phyloP scores from a whole-genome alignment of 2,113 vertebrate genomes.

The Todiramphus chloris region DNA sequence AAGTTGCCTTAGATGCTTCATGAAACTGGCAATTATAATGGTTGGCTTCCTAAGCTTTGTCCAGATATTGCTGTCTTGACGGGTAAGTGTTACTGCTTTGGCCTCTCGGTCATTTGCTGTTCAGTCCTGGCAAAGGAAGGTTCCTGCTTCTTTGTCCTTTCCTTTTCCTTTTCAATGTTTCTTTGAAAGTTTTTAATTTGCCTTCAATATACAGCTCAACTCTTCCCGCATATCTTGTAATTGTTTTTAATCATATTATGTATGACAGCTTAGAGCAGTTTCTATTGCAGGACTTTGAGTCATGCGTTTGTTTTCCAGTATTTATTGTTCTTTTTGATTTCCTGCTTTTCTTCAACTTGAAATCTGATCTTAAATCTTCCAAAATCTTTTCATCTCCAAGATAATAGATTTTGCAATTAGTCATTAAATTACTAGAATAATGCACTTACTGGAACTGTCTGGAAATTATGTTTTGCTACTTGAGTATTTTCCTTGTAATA shows the following conservation, averaged over 20 bases:
- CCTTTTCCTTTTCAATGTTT: not conserved
- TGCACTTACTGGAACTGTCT: slow-evolving; percentile 9
- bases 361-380: slow-evolving; percentile 38
- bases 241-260: not conserved
- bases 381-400: slow-evolving; percentile 43
- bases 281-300: slow-evolving; percentile 41
- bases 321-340: slow-evolving; percentile 41
- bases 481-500: not conserved
- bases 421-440: slow-evolving; percentile 23
- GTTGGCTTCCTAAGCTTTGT: not conserved
- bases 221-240: not conserved
- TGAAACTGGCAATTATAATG: not conserved
- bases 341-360: slow-evolving; percentile 33
- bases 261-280: not conserved
- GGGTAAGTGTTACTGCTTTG: not conserved
- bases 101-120: not conserved
- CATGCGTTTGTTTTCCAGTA: slow-evolving; percentile 29
- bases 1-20: rapidly evolving
- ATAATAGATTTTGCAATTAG: slow-evolving; percentile 45
- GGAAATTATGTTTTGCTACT: not conserved
- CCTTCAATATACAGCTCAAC: not conserved
- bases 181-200: not conserved
- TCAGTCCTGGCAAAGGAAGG: not conserved
- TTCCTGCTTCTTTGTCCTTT: not conserved
- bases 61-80: not conserved